Evolutionary conservation across 2,797 vertebrate genomes (phyloP).

Genomic region (Naso thynnoides): DNA sequence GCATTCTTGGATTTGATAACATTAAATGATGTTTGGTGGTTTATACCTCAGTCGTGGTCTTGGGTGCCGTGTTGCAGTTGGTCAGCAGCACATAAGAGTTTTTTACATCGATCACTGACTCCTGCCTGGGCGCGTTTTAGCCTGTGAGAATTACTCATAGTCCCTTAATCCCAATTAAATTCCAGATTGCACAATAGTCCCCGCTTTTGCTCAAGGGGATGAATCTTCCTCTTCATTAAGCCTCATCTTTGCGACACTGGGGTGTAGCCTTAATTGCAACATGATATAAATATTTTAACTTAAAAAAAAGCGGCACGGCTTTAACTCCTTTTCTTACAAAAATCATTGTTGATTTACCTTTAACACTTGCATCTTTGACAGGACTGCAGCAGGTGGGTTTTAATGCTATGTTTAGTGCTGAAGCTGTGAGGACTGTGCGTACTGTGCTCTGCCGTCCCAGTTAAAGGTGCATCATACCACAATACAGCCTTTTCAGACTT

Average conservation of each 20-base stretch:
- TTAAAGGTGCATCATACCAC: conserved; percentile 42
- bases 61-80: not conserved
- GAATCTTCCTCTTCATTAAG: not conserved
- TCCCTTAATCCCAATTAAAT: not conserved
- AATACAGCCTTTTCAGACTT: not conserved
- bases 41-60: not conserved
- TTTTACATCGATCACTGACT: not conserved
- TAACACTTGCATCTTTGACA: conserved; percentile 17
- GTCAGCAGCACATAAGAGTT: not conserved
- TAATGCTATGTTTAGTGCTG: conserved; percentile 63
- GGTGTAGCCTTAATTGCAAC: not conserved
- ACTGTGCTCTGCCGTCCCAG: conserved; percentile 51
- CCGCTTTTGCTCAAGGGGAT: not conserved
- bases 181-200: not conserved
- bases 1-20: not conserved
- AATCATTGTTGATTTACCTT: conserved; percentile 4
- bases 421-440: conserved; percentile 39
- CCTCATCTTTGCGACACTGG: not conserved
- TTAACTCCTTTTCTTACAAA: not conserved
- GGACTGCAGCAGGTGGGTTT: conserved; percentile 47
- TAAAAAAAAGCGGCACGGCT: not conserved
- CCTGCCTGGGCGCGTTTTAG: not conserved
- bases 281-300: not conserved
- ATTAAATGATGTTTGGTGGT: not conserved
- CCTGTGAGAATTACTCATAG: not conserved